Percentiles rank a stretch among this genome's conserved stretches.
phyloP scores from a whole-genome alignment of 2,797 vertebrate species.

The Botia kubotai region DNA sequence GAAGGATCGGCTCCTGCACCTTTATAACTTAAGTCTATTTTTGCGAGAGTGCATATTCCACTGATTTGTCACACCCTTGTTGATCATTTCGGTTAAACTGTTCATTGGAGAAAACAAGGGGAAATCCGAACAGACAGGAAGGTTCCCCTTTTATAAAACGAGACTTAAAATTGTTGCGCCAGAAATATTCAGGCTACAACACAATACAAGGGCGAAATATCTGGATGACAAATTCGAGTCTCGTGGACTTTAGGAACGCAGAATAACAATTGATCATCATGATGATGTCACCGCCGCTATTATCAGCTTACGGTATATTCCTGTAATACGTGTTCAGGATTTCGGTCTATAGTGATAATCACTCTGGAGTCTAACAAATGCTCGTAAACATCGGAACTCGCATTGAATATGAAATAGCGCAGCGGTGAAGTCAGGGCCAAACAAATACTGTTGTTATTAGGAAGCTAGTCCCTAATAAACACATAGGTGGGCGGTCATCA shows the following conservation, averaged over 20 bases:
- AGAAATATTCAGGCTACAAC: slow-evolving; percentile 71
- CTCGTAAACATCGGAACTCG: slow-evolving; percentile 77
- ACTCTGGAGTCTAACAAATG: slow-evolving; percentile 61
- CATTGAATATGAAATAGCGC: slow-evolving; percentile 73
- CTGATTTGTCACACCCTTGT: slow-evolving; percentile 23
- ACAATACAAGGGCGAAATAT: slow-evolving; percentile 69
- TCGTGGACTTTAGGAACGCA: slow-evolving; percentile 47
- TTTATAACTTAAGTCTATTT: neutral
- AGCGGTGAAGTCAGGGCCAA: slow-evolving; percentile 73
- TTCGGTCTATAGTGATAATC: slow-evolving; percentile 35
- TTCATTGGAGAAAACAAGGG: slow-evolving; percentile 74
- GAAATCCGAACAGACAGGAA: slow-evolving; percentile 78
- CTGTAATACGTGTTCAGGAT: slow-evolving; percentile 33
- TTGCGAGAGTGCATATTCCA: slow-evolving; percentile 27
- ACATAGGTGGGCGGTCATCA: slow-evolving; percentile 66
- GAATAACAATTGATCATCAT: slow-evolving; percentile 64
- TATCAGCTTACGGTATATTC: neutral
- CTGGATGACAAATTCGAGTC: slow-evolving; percentile 60
- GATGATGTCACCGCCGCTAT: slow-evolving; percentile 52
- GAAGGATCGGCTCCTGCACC: neutral
- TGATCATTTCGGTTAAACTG: slow-evolving; percentile 64
- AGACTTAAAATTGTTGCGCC: slow-evolving; percentile 67
- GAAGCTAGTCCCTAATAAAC: slow-evolving; percentile 76
- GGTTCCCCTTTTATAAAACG: slow-evolving; percentile 75
- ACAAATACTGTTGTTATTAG: slow-evolving; percentile 83